Evolutionary conservation across 2,888 invertebrate genomes (phyloP).

Genomic region (Melinaea menophilus): DNA sequence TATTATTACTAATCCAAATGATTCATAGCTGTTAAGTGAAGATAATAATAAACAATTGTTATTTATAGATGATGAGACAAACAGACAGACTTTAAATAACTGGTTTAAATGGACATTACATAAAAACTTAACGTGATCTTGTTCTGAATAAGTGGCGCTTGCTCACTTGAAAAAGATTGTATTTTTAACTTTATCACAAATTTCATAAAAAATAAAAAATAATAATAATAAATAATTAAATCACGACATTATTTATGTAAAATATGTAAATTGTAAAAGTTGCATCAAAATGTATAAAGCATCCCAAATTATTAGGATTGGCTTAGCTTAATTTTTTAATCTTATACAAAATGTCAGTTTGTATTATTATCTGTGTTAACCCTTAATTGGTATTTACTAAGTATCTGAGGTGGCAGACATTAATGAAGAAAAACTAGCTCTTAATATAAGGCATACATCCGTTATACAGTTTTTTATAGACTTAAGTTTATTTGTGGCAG

Average conservation of each 20-base stretch:
- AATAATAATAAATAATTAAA: too few relatives aligned
- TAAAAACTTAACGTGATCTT: conserved; percentile 21
- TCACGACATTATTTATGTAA: too few relatives aligned
- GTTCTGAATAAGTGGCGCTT: conserved; percentile 7
- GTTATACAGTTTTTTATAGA: conserved; percentile 13
- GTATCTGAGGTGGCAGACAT: conserved; percentile 8
- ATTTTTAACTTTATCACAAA: background rate
- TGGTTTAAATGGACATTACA: conserved; percentile 21
- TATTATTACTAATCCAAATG: too few relatives aligned
- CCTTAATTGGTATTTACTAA: background rate
- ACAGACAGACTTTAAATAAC: conserved; percentile 3
- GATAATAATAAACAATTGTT: background rate
- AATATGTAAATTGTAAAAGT: too few relatives aligned
- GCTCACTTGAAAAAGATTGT: background rate
- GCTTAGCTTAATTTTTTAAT: too few relatives aligned
- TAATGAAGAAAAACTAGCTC: conserved; percentile 21
- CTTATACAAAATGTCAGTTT: background rate
- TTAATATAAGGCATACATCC: conserved; percentile 19
- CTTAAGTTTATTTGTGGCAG: conserved; percentile 9
- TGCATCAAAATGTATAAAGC: too few relatives aligned
- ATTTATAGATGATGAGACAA: background rate
- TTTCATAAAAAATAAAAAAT: too few relatives aligned
- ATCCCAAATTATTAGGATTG: too few relatives aligned
- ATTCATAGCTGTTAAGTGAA: background rate
- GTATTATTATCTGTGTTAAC: background rate